phyloP scores from a whole-genome alignment of 2,888 invertebrate species.

The Mechanitis messenoides region DNA sequence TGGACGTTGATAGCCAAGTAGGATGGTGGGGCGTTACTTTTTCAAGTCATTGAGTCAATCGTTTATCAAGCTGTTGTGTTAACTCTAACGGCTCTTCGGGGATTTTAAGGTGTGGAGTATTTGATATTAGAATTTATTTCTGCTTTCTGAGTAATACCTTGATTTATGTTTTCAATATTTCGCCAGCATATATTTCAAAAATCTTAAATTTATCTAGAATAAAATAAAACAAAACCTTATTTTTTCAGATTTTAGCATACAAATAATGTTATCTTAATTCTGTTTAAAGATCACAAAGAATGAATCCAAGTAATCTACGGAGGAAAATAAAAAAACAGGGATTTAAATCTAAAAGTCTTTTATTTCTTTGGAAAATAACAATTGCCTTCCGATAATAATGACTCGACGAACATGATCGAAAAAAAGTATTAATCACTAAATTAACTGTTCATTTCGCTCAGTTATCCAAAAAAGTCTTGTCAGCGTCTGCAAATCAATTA shows the following conservation, averaged over 20 bases:
- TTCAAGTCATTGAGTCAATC: constrained; percentile 76
- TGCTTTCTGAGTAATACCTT: neutral
- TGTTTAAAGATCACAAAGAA: too few relatives aligned
- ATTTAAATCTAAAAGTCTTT: constrained; percentile 41
- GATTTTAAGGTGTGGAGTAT: constrained; percentile 39
- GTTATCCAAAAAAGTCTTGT: constrained; percentile 50
- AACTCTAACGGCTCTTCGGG: constrained; percentile 56
- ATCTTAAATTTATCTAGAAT: neutral
- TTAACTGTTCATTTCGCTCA: constrained; percentile 50
- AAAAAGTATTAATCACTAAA: constrained; percentile 45
- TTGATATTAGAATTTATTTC: constrained; percentile 8
- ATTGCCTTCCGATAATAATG: constrained; percentile 11
- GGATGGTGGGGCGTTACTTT: constrained; percentile 69
- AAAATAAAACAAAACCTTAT: neutral
- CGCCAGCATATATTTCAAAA: neutral
- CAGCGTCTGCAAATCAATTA: constrained; percentile 55
- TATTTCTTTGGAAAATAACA: constrained; percentile 8
- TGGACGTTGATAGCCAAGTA: constrained; percentile 67
- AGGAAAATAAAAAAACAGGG: constrained; percentile 29
- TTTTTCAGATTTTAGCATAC: too few relatives aligned
- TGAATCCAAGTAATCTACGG: neutral
- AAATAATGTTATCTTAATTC: too few relatives aligned
- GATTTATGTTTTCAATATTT: neutral
- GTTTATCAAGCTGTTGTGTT: constrained; percentile 76
- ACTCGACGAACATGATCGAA: constrained; percentile 16